Conservation (phyloP, 1,140 invertebrate species). For the Trissolcus basalis region DNA sequence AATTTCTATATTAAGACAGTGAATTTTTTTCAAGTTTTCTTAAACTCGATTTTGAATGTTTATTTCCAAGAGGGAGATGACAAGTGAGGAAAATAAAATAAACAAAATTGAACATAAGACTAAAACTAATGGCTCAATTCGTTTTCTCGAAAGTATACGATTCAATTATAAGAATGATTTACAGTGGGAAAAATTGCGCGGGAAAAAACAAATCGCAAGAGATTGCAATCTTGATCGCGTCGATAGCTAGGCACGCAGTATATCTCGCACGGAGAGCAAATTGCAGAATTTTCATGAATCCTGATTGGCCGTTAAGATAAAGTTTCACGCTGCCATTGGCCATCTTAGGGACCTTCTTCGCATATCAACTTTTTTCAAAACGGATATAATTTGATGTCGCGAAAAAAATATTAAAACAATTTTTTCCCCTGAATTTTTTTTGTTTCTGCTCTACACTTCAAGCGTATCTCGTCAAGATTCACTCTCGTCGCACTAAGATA, state of each 20-base stretch:
- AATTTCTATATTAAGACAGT: too few species aligned
- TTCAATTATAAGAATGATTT: slow-evolving; percentile 52
- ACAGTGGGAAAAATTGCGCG: slow-evolving; percentile 36
- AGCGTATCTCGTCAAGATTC: too few species aligned
- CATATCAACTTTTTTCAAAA: slow-evolving; percentile 10
- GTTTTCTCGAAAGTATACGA: slow-evolving; percentile 16
- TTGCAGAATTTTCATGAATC: slow-evolving; percentile 51
- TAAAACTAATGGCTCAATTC: slow-evolving; percentile 8
- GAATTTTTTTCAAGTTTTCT: too few species aligned
- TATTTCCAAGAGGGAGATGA: not conserved
- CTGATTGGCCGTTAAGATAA: slow-evolving; percentile 35
- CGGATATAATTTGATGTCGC: not conserved
- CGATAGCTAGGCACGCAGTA: slow-evolving; percentile 24
- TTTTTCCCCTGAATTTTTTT: too few species aligned
- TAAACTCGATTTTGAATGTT: too few species aligned
- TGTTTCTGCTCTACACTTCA: too few species aligned
- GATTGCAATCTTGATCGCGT: slow-evolving; percentile 34
- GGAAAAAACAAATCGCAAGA: slow-evolving; percentile 39
- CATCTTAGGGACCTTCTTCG: slow-evolving; percentile 5
- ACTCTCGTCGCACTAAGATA: too few species aligned
- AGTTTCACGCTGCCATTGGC: slow-evolving; percentile 7
- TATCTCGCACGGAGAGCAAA: slow-evolving; percentile 33
- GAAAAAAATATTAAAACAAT: not conserved
- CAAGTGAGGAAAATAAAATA: too few species aligned
- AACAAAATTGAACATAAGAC: too few species aligned